phyloP scores from a whole-genome alignment of 2,797 vertebrate genomes.

The Halcyon leucocephala region DNA sequence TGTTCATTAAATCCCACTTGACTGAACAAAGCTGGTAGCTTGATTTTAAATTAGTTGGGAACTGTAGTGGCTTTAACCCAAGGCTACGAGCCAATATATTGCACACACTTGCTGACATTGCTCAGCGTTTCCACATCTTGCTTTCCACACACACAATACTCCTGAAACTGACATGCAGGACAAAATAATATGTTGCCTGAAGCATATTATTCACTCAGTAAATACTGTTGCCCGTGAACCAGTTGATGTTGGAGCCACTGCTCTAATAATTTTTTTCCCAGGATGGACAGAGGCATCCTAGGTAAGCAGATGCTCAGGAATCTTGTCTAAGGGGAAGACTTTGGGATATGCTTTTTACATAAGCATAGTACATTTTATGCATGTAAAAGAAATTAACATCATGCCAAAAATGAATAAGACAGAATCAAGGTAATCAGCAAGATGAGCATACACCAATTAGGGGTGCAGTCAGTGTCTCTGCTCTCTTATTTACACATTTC shows the following conservation, averaged over 20 bases:
- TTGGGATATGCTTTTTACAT: background rate
- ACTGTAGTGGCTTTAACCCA: background rate
- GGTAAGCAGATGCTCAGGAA: background rate
- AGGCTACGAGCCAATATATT: background rate
- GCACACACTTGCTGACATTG: background rate
- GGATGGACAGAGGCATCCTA: background rate
- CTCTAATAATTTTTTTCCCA: background rate
- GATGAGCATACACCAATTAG: background rate
- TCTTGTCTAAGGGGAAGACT: background rate
- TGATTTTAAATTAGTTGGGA: constrained; percentile 11
- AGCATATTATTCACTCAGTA: background rate
- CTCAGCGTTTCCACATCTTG: background rate
- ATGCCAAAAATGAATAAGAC: background rate
- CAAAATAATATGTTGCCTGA: background rate
- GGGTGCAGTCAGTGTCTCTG: background rate
- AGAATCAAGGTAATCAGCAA: background rate
- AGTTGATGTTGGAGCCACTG: background rate
- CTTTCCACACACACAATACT: background rate
- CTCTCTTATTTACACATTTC: background rate
- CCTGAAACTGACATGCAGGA: background rate
- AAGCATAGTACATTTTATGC: background rate
- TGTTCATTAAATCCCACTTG: constrained; percentile 4
- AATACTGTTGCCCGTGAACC: background rate
- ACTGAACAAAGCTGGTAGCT: constrained; percentile 2
- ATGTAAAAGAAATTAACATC: background rate